A percentile compares a stretch with the other conserved stretches of the same genome.
Conservation (phyloP, 2,113 vertebrate species). For the Notiomystis cincta region DNA sequence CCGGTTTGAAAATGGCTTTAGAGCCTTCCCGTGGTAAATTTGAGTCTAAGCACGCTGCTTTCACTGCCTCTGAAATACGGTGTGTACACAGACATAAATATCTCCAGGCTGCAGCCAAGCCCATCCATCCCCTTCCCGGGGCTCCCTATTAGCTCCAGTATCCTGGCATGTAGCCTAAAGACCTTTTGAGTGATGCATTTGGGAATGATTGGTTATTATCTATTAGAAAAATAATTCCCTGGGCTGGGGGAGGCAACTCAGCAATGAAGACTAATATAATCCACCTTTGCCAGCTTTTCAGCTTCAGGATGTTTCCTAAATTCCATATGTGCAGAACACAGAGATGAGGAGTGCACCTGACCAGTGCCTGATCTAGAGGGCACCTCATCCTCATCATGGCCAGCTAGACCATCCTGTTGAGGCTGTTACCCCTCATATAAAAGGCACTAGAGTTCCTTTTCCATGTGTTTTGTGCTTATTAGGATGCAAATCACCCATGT, state of each 20-base stretch:
- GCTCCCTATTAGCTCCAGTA: background rate
- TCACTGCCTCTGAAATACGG: background rate
- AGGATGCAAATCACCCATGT: background rate
- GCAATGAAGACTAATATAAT: background rate
- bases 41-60: background rate
- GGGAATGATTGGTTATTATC: background rate
- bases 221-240: background rate
- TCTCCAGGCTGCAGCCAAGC: background rate
- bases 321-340: background rate
- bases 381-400: fast-evolving
- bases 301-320: background rate
- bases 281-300: background rate
- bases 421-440: background rate
- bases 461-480: background rate
- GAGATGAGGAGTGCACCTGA: background rate
- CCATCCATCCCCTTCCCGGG: background rate
- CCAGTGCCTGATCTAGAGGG: background rate
- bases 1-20: background rate
- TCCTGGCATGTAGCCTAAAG: background rate
- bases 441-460: background rate
- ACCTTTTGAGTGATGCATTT: background rate
- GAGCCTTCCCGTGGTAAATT: background rate
- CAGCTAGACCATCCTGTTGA: background rate
- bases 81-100: background rate
- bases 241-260: background rate